Evolutionary conservation across 92 coral and sea anemone species (phyloP).

Genomic region (Porites lobata): DNA sequence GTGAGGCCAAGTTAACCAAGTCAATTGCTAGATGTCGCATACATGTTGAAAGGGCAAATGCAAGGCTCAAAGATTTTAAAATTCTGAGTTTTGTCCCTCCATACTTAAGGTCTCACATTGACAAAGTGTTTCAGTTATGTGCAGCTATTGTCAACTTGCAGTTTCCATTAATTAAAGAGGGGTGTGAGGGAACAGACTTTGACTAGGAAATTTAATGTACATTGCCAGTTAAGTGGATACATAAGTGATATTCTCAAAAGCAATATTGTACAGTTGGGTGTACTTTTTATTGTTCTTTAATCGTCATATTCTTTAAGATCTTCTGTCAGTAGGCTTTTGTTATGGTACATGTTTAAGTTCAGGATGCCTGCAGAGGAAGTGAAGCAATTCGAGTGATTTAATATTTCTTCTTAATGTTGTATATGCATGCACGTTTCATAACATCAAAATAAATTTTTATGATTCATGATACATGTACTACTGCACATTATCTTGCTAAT

Average conservation of each 20-base stretch:
- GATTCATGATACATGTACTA: background rate
- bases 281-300: no score
- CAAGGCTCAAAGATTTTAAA: no score
- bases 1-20: no score
- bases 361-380: slow-evolving; percentile 11
- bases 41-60: no score
- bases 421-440: no score
- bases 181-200: slow-evolving; percentile 36
- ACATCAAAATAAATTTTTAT: no score
- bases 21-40: no score
- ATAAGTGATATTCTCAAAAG: slow-evolving; percentile 6
- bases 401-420: background rate
- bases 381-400: slow-evolving; percentile 17
- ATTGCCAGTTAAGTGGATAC: slow-evolving; percentile 17
- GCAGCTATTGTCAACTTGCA: slow-evolving; percentile 76
- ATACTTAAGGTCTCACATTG: no score
- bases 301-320: no score
- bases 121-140: slow-evolving; percentile 59
- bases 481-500: slow-evolving; percentile 9
- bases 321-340: no score
- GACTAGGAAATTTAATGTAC: slow-evolving; percentile 10
- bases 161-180: slow-evolving; percentile 1
- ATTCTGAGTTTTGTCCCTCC: no score
- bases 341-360: no score
- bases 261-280: background rate